Base-by-base conservation (phyloP, 1,140 invertebrate genomes). In the Lucilia sericata region DNA sequence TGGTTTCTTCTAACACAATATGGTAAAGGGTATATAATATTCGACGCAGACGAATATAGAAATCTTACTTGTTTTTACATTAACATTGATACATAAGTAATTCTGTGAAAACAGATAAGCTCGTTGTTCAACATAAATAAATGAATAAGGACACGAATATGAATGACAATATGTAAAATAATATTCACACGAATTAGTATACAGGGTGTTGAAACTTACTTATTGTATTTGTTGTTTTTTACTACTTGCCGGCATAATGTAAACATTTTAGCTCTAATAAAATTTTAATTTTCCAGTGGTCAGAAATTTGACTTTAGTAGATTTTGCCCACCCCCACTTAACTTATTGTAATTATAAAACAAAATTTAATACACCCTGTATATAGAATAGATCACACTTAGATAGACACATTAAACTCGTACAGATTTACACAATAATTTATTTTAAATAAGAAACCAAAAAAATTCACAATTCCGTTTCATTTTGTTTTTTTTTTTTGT, bases 401-500 rank as follows among this genome's bases (percentile, higher is more conserved):
- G 65, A 70, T 4, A 21, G 19, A 12, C 19, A 25, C 19, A 70
- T 25, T 70, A 70, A 70, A 70, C 19, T 70, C 21, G 7, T 21
- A 9, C 65, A 70, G 65, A 70, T 70, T 70, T 70, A 70, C 65
- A 70, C 19, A 70, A 70, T 70, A 70, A 70, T 70, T 70, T 70
- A 70, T 70, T 70, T 70, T 25, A 12, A 21, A 70, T 21, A 21
- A 70, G 19, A n/a, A n/a, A n/a, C 10, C 2, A 70, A 70, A 19
- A 70, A 21, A 70, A 70, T 55, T 12, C 10, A 55, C 51, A 55
- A 55, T 17, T 17, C 13, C 0, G 42, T 42, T 60, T 30, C 25
- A 1, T 3, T 30, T 30, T 3, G 3, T 30, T 30, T 30, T 30
- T 21, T 70, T 25, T 70, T 21, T 19, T 7, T n/a, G n/a, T n/a